Evolutionary conservation across 1,140 invertebrate genomes (phyloP).

Genomic region (Dendroctonus valens): DNA sequence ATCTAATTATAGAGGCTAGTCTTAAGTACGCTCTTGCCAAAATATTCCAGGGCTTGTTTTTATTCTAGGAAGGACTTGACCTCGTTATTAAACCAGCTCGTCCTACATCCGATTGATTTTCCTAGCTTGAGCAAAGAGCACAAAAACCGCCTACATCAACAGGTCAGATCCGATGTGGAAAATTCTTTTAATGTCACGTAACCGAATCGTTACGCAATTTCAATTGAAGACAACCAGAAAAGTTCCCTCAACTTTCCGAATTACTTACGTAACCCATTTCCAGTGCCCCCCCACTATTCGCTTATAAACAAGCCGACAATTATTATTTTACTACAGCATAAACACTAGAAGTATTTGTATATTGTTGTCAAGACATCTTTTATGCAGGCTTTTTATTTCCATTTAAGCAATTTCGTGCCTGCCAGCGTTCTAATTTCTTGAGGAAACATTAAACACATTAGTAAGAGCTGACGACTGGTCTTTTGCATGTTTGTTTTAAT

Average conservation of each 20-base stretch:
- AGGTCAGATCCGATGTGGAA: too few relatives aligned
- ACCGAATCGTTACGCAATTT: not conserved
- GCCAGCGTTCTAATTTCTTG: slow-evolving; percentile 22
- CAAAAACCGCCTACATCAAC: too few relatives aligned
- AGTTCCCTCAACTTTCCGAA: too few relatives aligned
- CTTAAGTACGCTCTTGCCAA: slow-evolving; percentile 32
- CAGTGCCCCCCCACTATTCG: too few relatives aligned
- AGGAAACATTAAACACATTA: slow-evolving; percentile 18
- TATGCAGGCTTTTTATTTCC: not conserved
- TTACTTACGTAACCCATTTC: too few relatives aligned
- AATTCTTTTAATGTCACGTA: not conserved
- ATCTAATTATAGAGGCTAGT: slow-evolving; percentile 24
- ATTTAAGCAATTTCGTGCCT: slow-evolving; percentile 18
- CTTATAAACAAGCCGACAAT: too few relatives aligned
- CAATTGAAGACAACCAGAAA: too few relatives aligned
- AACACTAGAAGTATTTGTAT: too few relatives aligned
- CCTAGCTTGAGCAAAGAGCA: not conserved
- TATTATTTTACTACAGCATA: too few relatives aligned
- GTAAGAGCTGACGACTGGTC: slow-evolving; percentile 26
- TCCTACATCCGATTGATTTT: slow-evolving; percentile 9
- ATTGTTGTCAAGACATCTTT: too few relatives aligned
- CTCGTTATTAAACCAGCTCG: slow-evolving; percentile 17
- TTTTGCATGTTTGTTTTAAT: slow-evolving; percentile 18
- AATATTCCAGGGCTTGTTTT: slow-evolving; percentile 32
- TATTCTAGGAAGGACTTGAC: slow-evolving; percentile 35